phyloP scores from a whole-genome alignment of 35 echinoderm and acorn worm genomes.

The Eucidaris tribuloides region DNA sequence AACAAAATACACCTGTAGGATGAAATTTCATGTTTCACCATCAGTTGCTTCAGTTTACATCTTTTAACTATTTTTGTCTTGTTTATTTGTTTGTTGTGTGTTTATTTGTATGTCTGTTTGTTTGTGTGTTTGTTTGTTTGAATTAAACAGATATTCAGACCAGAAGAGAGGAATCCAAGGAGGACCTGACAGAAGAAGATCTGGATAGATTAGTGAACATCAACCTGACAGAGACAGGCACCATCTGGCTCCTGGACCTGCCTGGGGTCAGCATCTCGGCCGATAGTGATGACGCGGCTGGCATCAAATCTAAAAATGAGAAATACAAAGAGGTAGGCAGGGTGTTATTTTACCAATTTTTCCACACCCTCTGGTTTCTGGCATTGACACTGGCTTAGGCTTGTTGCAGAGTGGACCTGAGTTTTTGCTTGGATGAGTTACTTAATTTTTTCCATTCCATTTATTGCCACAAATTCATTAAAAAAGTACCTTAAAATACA shows the following conservation, averaged over 20 bases:
- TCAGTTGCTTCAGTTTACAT: neutral
- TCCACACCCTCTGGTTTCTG: too few relatives aligned
- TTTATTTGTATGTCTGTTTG: neutral
- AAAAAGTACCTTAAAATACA: too few relatives aligned
- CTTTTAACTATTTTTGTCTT: neutral
- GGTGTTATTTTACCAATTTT: too few relatives aligned
- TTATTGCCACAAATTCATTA: too few relatives aligned
- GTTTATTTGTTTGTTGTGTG: neutral
- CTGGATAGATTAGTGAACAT: conserved; percentile 71
- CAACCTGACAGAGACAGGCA: conserved; percentile 70
- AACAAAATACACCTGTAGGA: too few relatives aligned
- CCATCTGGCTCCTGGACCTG: conserved; percentile 89
- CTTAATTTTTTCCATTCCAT: too few relatives aligned
- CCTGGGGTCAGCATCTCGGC: conserved; percentile 61
- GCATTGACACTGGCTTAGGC: too few relatives aligned
- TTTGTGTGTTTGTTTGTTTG: neutral
- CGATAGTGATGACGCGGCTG: conserved; percentile 81
- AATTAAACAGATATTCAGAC: conserved; percentile 70
- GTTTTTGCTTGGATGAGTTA: too few relatives aligned
- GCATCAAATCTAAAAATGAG: conserved; percentile 68
- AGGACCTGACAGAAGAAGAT: conserved; percentile 83
- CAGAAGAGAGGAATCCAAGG: conserved; percentile 71
- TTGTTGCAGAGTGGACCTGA: too few relatives aligned
- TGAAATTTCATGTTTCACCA: too few relatives aligned
- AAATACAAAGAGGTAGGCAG: conserved; percentile 97